A percentile compares a stretch with the other conserved stretches of the same genome.
Evolutionary conservation across 2,888 invertebrate genomes (phyloP).

Genomic region (Trichacis sp.): DNA sequence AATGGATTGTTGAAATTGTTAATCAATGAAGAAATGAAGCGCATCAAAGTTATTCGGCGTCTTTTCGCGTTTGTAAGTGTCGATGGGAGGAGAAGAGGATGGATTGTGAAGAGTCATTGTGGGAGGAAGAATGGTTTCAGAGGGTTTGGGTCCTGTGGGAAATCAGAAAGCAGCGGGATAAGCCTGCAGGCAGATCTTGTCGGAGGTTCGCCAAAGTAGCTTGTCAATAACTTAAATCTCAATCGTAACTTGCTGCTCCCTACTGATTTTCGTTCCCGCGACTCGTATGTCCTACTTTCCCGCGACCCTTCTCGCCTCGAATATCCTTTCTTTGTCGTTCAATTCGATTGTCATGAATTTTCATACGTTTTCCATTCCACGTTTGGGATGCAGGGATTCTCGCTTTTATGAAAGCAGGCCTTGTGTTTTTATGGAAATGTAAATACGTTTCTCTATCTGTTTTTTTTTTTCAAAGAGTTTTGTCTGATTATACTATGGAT

Average conservation of each 20-base stretch:
- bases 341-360: conserved; percentile 34
- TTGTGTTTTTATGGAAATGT: too few relatives aligned
- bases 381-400: conserved; percentile 5
- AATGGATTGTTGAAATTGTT: too few relatives aligned
- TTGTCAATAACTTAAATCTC: conserved; percentile 70
- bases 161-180: conserved; percentile 66
- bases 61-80: conserved; percentile 3
- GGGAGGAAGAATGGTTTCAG: conserved; percentile 66
- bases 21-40: neutral
- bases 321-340: conserved; percentile 9
- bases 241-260: conserved; percentile 67
- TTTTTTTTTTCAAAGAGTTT: too few relatives aligned
- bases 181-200: conserved; percentile 58
- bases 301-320: conserved; percentile 12
- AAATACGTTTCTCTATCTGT: too few relatives aligned
- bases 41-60: neutral
- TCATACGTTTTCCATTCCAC: conserved; percentile 25
- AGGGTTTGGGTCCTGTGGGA: conserved; percentile 66
- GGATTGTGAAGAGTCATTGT: conserved; percentile 60
- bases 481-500: too few relatives aligned
- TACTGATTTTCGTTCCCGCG: conserved; percentile 59
- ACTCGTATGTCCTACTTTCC: conserved; percentile 43
- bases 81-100: conserved; percentile 28
- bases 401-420: too few relatives aligned
- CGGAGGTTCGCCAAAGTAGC: conserved; percentile 65